Conservation (phyloP, 2,797 vertebrate genomes). For the Ceryle rudis region DNA sequence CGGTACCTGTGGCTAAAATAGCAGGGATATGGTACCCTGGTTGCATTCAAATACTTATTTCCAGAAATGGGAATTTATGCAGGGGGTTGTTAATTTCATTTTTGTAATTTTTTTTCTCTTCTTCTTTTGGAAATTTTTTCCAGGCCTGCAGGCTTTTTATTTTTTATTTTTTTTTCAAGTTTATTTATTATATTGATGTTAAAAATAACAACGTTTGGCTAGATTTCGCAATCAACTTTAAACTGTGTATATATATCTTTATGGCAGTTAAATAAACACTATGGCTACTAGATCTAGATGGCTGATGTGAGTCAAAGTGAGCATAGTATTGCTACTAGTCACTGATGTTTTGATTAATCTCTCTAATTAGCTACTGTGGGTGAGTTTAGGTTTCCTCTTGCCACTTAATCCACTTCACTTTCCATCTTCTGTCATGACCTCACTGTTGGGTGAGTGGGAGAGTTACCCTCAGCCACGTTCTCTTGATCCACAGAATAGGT, state of each 20-base stretch:
- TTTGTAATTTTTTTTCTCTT: neutral
- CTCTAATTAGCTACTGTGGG: neutral
- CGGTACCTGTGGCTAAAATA: neutral
- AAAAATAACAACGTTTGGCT: neutral
- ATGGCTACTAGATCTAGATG: neutral
- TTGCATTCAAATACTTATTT: neutral
- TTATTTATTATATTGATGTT: neutral
- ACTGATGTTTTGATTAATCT: neutral
- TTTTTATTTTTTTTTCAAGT: too few relatives aligned
- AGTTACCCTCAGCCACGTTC: neutral
- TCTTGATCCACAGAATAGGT: neutral
- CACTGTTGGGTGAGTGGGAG: neutral
- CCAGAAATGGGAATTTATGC: neutral
- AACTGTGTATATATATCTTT: fast-evolving
- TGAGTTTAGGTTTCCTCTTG: neutral
- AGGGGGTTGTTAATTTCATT: neutral
- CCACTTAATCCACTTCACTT: neutral
- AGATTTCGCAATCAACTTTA: neutral
- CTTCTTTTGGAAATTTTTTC: neutral
- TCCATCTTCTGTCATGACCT: neutral
- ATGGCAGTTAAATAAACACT: neutral
- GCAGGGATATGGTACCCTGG: neutral
- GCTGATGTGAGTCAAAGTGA: neutral
- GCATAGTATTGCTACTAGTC: neutral
- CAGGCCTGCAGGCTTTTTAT: too few relatives aligned